phyloP scores from a whole-genome alignment of 1,140 invertebrate genomes.

The Ylistrum balloti region DNA sequence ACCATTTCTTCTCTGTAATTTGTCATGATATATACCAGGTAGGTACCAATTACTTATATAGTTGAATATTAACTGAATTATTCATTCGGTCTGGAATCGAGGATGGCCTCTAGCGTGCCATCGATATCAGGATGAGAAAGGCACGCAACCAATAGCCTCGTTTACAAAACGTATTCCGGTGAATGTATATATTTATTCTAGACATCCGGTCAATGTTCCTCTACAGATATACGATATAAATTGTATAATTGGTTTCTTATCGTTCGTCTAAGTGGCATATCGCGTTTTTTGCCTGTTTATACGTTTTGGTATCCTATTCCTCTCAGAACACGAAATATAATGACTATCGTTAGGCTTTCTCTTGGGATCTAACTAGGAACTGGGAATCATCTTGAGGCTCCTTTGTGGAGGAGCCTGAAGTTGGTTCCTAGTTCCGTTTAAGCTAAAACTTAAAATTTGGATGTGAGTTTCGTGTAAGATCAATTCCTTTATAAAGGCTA shows the following conservation, averaged over 20 bases:
- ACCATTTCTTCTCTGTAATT: background rate
- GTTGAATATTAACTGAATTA: background rate
- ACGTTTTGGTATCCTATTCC: background rate
- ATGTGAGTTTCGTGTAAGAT: too few species aligned
- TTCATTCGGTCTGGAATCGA: background rate
- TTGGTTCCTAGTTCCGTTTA: too few species aligned
- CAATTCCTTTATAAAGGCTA: too few species aligned
- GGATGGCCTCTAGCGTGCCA: background rate
- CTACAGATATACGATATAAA: background rate
- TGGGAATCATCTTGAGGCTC: too few species aligned
- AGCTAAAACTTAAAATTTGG: too few species aligned
- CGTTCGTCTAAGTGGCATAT: background rate
- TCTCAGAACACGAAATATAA: background rate
- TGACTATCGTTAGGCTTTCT: background rate
- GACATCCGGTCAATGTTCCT: background rate
- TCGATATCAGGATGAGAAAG: background rate
- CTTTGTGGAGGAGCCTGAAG: too few species aligned
- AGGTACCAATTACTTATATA: conserved; percentile 5
- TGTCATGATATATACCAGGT: background rate
- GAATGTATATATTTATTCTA: conserved; percentile 25
- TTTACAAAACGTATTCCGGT: background rate
- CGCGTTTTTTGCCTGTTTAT: background rate
- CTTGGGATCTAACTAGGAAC: too few species aligned
- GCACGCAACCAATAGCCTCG: background rate
- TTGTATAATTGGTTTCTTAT: conserved; percentile 40